Evolutionary conservation across 2,113 vertebrate species (phyloP), one percentile per base, ranked within the genome.

Genomic region (Cephalophus harveyi): DNA sequence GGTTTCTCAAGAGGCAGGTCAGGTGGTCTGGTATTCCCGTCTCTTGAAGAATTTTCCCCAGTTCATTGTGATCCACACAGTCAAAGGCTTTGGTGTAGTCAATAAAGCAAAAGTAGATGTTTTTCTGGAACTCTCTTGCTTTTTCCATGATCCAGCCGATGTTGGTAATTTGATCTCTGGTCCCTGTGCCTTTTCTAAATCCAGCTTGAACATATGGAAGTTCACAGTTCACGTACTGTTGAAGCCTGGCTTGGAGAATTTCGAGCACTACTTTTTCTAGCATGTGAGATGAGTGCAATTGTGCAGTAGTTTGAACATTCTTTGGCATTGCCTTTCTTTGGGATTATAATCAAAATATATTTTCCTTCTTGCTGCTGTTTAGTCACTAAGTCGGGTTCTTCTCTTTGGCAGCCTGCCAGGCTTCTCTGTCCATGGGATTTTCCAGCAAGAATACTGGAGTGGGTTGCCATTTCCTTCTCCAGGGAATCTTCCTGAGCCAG

Each of bases 331-430:
- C n/a, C 21, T 71, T 71, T 71, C 17, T 36, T 12, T 71, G 19
- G n/a, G 67, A 71, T 40, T 40, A 23, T 27, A 43, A 46, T 48
- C 1, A 78, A 48, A 48, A 46, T 28, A 30, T 78, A 48, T 28
- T 78, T 78, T 78, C 36, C 23, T 74, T 74, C 36, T 74, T 74
- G 36, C 36, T 74, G 23, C 40, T 74, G 71, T 74, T 43, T 74
- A 74, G 71, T 43, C 0, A 0, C 12, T 25, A 74, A 43, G 12
- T 43, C 1, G 0, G 14, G 11, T 43, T 6, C 71, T 74, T 25
- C 36, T 74, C 23, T 74, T 74, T 74, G 71, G 36, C 71, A 74
- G 36, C 71, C 71, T 27, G 6, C 36, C 71, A 74, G 23, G 11
- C 36, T 74, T 21, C 21, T 40, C 11, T 43, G 21, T 74, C 21